phyloP scores from a whole-genome alignment of 2,888 invertebrate species.

The Hirtodrosophila duncani region DNA sequence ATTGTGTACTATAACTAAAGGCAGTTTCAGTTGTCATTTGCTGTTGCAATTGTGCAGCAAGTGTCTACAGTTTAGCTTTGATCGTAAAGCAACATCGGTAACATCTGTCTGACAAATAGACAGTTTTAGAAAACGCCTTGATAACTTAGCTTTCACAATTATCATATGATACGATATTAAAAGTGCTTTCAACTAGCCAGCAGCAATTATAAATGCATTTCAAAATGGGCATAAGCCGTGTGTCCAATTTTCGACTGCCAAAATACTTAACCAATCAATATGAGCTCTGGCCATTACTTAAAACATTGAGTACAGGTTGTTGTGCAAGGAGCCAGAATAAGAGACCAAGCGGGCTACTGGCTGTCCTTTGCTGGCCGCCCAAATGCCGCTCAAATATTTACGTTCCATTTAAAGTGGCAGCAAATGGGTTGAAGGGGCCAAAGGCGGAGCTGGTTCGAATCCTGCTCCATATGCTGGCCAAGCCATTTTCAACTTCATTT shows the following conservation, averaged over 20 bases:
- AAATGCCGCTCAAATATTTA: slow-evolving; percentile 67
- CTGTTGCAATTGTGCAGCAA: not conserved
- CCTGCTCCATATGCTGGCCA: slow-evolving; percentile 20
- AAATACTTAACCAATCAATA: slow-evolving; percentile 54
- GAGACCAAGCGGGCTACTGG: slow-evolving; percentile 11
- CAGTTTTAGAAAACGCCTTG: too few species aligned
- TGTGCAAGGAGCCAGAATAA: slow-evolving; percentile 1
- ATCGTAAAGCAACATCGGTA: slow-evolving; percentile 30
- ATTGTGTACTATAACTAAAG: slow-evolving; percentile 53
- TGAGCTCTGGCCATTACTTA: slow-evolving; percentile 29
- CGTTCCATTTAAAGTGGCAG: slow-evolving; percentile 63
- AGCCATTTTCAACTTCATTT: slow-evolving; percentile 69
- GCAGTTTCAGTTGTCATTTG: slow-evolving; percentile 35
- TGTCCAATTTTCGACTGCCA: slow-evolving; percentile 23
- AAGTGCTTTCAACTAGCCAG: too few species aligned
- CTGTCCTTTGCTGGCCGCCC: slow-evolving; percentile 22
- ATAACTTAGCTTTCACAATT: too few species aligned
- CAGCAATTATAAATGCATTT: slow-evolving; percentile 25
- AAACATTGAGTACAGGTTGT: slow-evolving; percentile 13
- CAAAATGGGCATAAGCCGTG: slow-evolving; percentile 12
- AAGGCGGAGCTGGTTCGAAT: not conserved
- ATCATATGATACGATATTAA: too few species aligned
- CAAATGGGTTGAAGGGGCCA: slow-evolving; percentile 6
- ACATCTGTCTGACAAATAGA: too few species aligned
- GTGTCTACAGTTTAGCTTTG: slow-evolving; percentile 27